Evolutionary conservation across 2,888 invertebrate genomes (phyloP).

Genomic region (Heteromyza rotundicornis): DNA sequence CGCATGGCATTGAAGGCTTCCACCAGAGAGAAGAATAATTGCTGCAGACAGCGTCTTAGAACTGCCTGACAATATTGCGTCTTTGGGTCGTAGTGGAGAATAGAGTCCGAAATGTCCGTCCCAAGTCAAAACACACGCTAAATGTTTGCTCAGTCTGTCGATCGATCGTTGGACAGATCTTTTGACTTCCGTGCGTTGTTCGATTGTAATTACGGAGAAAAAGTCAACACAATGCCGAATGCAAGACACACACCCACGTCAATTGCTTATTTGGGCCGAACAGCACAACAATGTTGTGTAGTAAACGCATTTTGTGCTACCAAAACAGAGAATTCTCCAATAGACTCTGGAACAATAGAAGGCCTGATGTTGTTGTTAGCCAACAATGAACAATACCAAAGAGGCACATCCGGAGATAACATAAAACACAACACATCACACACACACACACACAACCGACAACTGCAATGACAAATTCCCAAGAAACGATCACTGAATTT

Average conservation of each 20-base stretch:
- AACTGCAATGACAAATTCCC: neutral
- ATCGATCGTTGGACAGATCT: slow-evolving; percentile 17
- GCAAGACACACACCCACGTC: neutral
- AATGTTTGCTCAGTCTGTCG: slow-evolving; percentile 51
- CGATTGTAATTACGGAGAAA: neutral
- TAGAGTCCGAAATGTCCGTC: no score
- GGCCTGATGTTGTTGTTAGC: neutral
- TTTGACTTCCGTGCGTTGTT: slow-evolving; percentile 2
- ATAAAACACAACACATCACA: no score
- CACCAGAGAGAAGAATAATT: neutral
- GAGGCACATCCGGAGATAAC: neutral
- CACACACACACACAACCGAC: neutral
- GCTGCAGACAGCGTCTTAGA: neutral
- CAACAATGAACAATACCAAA: neutral
- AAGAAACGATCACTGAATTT: neutral
- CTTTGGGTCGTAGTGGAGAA: no score
- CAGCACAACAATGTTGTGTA: slow-evolving; percentile 27
- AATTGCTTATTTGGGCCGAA: slow-evolving; percentile 12
- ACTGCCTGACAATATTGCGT: no score
- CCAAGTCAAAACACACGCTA: slow-evolving; percentile 57
- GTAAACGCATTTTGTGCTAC: neutral
- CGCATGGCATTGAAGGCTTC: neutral
- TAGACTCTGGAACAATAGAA: neutral
- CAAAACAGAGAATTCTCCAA: neutral
- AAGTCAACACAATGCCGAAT: slow-evolving; percentile 3